phyloP scores from a whole-genome alignment of 2,888 invertebrate species.

The Falcaria lacertinaria region DNA sequence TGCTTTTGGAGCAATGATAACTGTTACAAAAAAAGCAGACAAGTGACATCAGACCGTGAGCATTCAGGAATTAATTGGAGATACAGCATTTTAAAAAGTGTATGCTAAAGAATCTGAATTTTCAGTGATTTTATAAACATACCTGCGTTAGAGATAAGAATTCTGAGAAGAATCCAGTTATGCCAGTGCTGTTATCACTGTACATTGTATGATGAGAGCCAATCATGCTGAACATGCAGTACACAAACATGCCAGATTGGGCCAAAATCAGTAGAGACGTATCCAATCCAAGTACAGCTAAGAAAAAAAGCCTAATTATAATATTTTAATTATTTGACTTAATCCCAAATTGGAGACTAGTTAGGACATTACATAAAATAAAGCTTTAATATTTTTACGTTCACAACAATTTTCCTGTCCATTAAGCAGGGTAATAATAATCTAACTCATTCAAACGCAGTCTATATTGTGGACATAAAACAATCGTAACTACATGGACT shows the following conservation, averaged over 20 bases:
- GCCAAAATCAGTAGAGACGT: conserved; percentile 91
- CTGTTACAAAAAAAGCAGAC: too few species aligned
- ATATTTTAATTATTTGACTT: too few species aligned
- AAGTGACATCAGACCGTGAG: too few species aligned
- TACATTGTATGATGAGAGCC: conserved; percentile 84
- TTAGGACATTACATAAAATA: too few species aligned
- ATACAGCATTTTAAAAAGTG: too few species aligned
- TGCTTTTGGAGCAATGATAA: too few species aligned
- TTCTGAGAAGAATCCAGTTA: conserved; percentile 85
- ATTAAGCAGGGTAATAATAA: not conserved
- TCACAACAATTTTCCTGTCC: not conserved
- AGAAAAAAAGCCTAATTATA: conserved; percentile 8
- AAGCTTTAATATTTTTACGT: not conserved
- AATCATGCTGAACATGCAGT: conserved; percentile 92
- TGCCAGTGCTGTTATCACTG: conserved; percentile 74
- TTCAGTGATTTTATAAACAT: too few species aligned
- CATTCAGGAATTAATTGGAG: too few species aligned
- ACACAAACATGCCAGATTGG: conserved; percentile 92
- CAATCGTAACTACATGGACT: conserved; percentile 11
- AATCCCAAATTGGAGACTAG: too few species aligned
- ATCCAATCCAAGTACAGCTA: conserved; percentile 81
- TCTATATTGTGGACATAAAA: conserved; percentile 6
- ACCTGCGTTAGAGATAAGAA: conserved; percentile 86
- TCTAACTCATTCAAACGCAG: not conserved
- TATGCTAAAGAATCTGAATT: too few species aligned